Percentiles rank a stretch among this genome's conserved stretches.
Evolutionary conservation across 1,140 invertebrate genomes (phyloP).

Genomic region (Aphidius ervi): DNA sequence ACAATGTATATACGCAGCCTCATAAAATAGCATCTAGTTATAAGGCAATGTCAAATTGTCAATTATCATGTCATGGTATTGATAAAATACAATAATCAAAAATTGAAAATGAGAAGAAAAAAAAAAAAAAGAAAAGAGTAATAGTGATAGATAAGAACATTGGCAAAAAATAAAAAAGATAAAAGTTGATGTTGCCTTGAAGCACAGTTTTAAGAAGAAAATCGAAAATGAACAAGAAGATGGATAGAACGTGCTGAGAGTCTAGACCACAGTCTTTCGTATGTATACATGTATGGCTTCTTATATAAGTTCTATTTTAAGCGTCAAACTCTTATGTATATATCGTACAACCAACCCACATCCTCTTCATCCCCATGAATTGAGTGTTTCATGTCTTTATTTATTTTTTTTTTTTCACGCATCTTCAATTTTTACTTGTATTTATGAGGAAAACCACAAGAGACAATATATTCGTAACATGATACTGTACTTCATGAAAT

Average conservation of each 20-base stretch:
- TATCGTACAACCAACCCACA: too few relatives aligned
- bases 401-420: background rate
- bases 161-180: background rate
- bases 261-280: conserved; percentile 3
- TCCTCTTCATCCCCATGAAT: too few relatives aligned
- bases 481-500: conserved; percentile 25
- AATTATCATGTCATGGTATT: too few relatives aligned
- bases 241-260: conserved; percentile 13
- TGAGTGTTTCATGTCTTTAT: background rate
- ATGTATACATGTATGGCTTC: too few relatives aligned
- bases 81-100: too few relatives aligned
- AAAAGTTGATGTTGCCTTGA: conserved; percentile 8
- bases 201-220: conserved; percentile 8
- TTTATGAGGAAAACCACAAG: conserved; percentile 4
- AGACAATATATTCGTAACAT: conserved; percentile 11
- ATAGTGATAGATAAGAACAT: background rate
- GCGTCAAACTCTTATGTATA: background rate
- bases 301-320: too few relatives aligned
- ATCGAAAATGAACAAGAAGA: conserved; percentile 10
- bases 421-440: conserved; percentile 1
- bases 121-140: too few relatives aligned
- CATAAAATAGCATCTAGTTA: too few relatives aligned
- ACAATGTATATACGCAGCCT: too few relatives aligned
- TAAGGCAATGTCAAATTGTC: too few relatives aligned
- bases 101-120: too few relatives aligned